These are phyloP conservation scores for Tuberolachnus salignus DNA, from an alignment of 2,888 invertebrate genomes.

Conservation along the genomic window DNA sequence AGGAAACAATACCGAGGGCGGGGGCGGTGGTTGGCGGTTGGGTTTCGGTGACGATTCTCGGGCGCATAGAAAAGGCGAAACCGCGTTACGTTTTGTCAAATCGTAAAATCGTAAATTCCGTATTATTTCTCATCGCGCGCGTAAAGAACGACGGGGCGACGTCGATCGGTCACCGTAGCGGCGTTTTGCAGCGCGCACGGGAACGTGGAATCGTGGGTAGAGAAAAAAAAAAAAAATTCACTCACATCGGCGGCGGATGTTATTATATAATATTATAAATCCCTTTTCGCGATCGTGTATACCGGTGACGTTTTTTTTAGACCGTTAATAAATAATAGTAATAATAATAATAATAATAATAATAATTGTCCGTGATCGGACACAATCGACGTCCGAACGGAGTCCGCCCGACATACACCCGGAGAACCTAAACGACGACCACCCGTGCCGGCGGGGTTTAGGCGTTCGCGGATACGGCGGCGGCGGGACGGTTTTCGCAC, in stretches of 20 bases:
- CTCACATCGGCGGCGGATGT: too few species aligned
- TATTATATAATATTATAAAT: background rate
- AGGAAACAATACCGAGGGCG: too few species aligned
- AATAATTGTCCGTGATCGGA: conserved; percentile 11
- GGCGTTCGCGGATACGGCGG: background rate
- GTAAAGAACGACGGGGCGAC: conserved; percentile 7
- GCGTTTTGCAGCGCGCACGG: conserved; percentile 7
- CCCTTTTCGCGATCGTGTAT: background rate
- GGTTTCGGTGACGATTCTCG: conserved; percentile 1
- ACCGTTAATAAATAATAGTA: too few species aligned
- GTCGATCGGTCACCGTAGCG: conserved; percentile 9
- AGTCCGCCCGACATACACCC: too few species aligned
- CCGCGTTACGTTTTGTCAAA: conserved; percentile 2
- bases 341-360: too few species aligned
- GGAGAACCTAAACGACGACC: too few species aligned
- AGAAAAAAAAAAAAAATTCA: too few species aligned
- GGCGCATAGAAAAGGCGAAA: conserved; percentile 30
- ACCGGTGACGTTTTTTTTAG: too few species aligned
- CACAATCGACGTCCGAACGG: background rate
- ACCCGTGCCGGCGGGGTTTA: too few species aligned
- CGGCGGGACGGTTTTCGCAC: conserved; percentile 4
- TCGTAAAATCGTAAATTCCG: background rate
- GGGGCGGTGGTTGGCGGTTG: too few species aligned
- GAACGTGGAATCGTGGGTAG: background rate
- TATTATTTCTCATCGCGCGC: conserved; percentile 2